A percentile compares a stretch with the other conserved stretches of the same genome.
phyloP scores from a whole-genome alignment of 2,797 vertebrate genomes.

The Lepilemur septentrionalis region DNA sequence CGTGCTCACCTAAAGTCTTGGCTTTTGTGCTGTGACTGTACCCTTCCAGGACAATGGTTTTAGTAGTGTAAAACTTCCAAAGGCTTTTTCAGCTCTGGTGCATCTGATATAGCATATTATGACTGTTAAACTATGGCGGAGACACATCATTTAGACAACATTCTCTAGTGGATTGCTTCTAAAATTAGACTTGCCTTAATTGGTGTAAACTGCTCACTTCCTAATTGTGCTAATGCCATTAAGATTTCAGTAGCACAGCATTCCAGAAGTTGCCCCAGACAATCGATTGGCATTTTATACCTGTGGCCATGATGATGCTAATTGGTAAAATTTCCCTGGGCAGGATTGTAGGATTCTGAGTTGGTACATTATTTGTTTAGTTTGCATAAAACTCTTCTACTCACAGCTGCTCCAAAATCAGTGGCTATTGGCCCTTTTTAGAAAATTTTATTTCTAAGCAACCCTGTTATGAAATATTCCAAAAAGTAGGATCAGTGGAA shows the following conservation, averaged over 20 bases:
- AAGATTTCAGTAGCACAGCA: conserved; percentile 26
- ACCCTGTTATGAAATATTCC: conserved; percentile 5
- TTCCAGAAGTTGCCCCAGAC: not conserved
- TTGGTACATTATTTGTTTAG: not conserved
- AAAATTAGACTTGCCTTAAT: conserved; percentile 53
- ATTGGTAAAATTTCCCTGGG: not conserved
- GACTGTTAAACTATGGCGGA: conserved; percentile 17
- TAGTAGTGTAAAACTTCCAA: not conserved
- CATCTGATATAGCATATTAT: not conserved
- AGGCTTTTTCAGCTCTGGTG: not conserved
- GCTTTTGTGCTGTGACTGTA: not conserved
- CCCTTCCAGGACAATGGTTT: not conserved
- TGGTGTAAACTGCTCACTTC: conserved; percentile 33
- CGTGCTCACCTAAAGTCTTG: not conserved
- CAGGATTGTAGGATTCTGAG: not conserved
- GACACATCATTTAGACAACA: not conserved
- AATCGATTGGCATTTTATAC: not conserved
- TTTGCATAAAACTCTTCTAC: conserved; percentile 9
- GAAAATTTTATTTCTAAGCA: conserved; percentile 29
- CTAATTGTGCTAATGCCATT: conserved; percentile 51
- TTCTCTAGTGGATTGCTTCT: conserved; percentile 1
- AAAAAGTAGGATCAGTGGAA: not conserved
- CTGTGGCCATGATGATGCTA: not conserved
- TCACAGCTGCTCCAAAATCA: not conserved
- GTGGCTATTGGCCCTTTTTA: not conserved